Percentiles rank a stretch among this genome's conserved stretches.
Conservation (phyloP, 2,888 invertebrate genomes). For the Bombylius discolor region DNA sequence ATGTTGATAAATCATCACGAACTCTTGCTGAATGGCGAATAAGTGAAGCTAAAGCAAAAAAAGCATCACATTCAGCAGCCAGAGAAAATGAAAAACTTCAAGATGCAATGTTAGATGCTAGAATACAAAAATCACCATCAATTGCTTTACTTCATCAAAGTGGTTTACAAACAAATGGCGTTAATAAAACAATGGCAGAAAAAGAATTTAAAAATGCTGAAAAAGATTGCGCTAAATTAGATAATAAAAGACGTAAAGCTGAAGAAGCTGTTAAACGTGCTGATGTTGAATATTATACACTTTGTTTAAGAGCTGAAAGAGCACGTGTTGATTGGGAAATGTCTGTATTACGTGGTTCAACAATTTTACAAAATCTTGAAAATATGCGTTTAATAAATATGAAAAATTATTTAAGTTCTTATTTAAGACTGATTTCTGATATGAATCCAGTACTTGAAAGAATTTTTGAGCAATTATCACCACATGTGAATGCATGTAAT, state of each 20-base stretch:
- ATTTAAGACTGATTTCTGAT: conserved; percentile 50
- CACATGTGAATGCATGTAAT: conserved; percentile 32
- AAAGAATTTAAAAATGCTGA: conserved; percentile 42
- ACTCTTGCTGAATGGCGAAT: conserved; percentile 72
- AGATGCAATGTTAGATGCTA: conserved; percentile 53
- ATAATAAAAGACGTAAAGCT: conserved; percentile 77
- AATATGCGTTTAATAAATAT: conserved; percentile 76
- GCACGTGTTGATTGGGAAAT: conserved; percentile 87
- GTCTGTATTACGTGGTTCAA: conserved; percentile 72
- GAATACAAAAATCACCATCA: conserved; percentile 37
- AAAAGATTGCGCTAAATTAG: conserved; percentile 60
- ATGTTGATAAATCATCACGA: conserved; percentile 75
- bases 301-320: conserved; percentile 80
- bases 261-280: conserved; percentile 84
- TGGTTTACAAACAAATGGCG: conserved; percentile 1
- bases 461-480: conserved; percentile 36
- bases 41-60: conserved; percentile 79
- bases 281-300: conserved; percentile 85
- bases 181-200: conserved; percentile 31
- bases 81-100: conserved; percentile 86
- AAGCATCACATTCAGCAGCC: conserved; percentile 72
- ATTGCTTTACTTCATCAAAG: conserved; percentile 31
- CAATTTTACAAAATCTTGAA: conserved; percentile 76
- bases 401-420: conserved; percentile 54
- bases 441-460: conserved; percentile 68